Evolutionary conservation across 2,888 invertebrate genomes (phyloP).

Genomic region (Onchidella celtica): DNA sequence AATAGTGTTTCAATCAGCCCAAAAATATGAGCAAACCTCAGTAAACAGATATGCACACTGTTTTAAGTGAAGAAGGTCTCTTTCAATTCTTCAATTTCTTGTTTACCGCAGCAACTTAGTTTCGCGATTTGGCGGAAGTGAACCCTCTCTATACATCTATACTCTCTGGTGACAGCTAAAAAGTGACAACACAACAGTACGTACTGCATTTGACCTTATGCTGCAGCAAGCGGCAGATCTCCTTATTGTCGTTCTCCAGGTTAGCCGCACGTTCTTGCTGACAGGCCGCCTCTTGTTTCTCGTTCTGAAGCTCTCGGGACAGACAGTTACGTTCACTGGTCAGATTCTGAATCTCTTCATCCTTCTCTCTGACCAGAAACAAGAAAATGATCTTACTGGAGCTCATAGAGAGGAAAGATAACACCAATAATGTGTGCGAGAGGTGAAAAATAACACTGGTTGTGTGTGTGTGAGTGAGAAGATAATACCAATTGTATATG

Average conservation of each 20-base stretch:
- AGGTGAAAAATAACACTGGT: neutral
- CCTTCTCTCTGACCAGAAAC: slow-evolving; percentile 19
- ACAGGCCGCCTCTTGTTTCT: slow-evolving; percentile 10
- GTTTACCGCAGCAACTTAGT: too few relatives aligned
- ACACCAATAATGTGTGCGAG: neutral
- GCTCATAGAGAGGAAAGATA: neutral
- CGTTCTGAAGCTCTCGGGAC: slow-evolving; percentile 31
- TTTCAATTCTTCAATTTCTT: too few relatives aligned
- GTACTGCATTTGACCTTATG: slow-evolving; percentile 47
- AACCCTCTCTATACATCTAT: too few relatives aligned
- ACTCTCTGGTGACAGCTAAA: too few relatives aligned
- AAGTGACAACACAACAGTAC: too few relatives aligned
- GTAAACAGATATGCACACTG: too few relatives aligned
- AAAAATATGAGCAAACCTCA: too few relatives aligned
- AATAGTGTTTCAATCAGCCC: too few relatives aligned
- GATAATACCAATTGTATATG: too few relatives aligned
- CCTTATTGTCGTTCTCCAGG: slow-evolving; percentile 48
- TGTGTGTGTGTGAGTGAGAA: too few relatives aligned
- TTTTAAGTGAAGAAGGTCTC: too few relatives aligned
- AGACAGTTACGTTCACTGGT: slow-evolving; percentile 4
- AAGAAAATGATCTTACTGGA: neutral
- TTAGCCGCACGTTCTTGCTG: slow-evolving; percentile 6
- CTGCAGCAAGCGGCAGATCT: slow-evolving; percentile 44
- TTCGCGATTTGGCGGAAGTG: too few relatives aligned
- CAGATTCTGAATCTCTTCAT: slow-evolving; percentile 29